Evolutionary conservation across 2,113 vertebrate genomes (phyloP), one percentile per base, ranked within the genome.

Genomic region (Noctilio leporinus): DNA sequence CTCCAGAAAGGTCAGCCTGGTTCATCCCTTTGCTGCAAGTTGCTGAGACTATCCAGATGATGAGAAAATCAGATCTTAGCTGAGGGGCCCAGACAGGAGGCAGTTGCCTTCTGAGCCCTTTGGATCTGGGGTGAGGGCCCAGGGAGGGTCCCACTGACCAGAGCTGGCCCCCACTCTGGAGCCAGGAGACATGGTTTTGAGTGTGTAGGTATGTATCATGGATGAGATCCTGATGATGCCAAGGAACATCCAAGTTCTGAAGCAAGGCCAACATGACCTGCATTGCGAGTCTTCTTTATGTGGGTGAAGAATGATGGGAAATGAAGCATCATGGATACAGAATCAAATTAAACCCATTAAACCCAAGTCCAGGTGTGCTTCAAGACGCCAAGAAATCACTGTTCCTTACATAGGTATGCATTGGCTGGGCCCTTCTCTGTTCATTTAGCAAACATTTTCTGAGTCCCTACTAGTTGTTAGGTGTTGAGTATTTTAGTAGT

Each of bases 31-130:
- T 90, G 91, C 96, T 97, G 86, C 26, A 43, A 96, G 94, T 95
- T 53, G 59, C 95, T 97, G 96, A 95, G 89, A 97, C 94, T 94
- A 97, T 96, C 96, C 95, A 95, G 97, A 97, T 97, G 97, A 98
- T 98, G 97, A 97, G 98, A 98, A 98, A 98, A 97, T 95, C 97
- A 98, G 96, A 96, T 93, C 97, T 91, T 59, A 86, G 57, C 92
- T 30, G 91, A 94, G 73, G 91, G 91, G 96, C 81, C 90, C 53
- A n/a, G 85, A 87, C 95, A 65, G 73, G 57, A 94, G 94, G 81
- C 89, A 35, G 62, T 72, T 14, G 70, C 80, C 94, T 95, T 49
- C 49, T 15, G 38, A 83, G 94, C 49, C 49, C 85, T 73, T 49
- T 19, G 86, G 75, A 92, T 90, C 49, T 75, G 70, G 89, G 89